Evolutionary conservation across 2,797 vertebrate species (phyloP).

Genomic region (Mormyrus hasselquistii): DNA sequence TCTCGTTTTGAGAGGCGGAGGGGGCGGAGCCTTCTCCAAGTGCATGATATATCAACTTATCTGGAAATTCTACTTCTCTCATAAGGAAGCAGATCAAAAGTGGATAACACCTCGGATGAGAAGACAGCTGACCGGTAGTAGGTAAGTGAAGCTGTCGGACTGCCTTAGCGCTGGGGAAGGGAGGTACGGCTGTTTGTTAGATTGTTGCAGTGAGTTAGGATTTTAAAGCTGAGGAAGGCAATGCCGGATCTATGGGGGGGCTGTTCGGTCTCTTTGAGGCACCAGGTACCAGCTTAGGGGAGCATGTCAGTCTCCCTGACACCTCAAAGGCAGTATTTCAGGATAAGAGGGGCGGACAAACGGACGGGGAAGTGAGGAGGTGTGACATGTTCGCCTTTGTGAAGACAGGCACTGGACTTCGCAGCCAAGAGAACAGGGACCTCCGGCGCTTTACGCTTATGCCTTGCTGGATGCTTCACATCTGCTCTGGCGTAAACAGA

Average conservation of each 20-base stretch:
- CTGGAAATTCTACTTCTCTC: constrained; percentile 37
- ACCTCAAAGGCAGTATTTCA: not conserved
- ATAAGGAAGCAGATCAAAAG: constrained; percentile 33
- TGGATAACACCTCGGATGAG: constrained; percentile 11
- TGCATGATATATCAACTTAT: constrained; percentile 21
- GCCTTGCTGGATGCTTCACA: constrained; percentile 4
- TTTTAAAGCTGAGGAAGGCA: not conserved
- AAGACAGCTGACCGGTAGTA: constrained; percentile 3
- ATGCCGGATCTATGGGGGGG: not conserved
- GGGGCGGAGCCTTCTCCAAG: not conserved
- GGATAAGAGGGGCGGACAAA: too few relatives aligned
- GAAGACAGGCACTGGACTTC: not conserved
- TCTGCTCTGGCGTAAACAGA: not conserved
- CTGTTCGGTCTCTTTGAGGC: not conserved
- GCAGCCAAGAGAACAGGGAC: not conserved
- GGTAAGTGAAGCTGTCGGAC: constrained; percentile 17
- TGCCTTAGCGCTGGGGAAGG: not conserved
- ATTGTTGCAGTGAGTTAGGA: not conserved
- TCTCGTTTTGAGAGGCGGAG: not conserved
- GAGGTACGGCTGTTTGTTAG: not conserved
- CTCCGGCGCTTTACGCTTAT: not conserved
- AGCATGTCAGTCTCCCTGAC: not conserved
- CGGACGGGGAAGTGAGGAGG: not conserved
- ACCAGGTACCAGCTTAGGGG: not conserved
- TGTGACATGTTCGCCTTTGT: not conserved